Evolutionary conservation across 2,113 vertebrate species (phyloP), one percentile per base, ranked within the genome.

Genomic region (Leptodactylus fuscus): DNA sequence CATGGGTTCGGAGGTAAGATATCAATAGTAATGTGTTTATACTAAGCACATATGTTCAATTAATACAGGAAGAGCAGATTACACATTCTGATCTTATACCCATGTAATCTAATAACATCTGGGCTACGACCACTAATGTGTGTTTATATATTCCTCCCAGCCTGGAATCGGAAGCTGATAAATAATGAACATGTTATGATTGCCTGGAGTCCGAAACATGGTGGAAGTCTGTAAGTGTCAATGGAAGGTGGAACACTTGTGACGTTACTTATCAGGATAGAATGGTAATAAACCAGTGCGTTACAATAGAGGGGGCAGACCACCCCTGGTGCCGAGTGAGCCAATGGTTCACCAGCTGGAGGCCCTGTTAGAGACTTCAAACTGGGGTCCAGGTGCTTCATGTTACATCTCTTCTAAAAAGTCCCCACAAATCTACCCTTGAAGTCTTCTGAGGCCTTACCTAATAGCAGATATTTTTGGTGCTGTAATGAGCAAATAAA

Each of bases 1-100:
- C 51, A 58, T 38, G 22, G 53, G 34, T n/a, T 60, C 38, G 8
- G 51, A 11, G n/a, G 51, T 58, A 60, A 60, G 32, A 32, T 60
- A 60, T 79, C 76, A 27, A 79, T 79, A 53, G 32, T 79, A 79
- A 79, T 41, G 27, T 41, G 76, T 58, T 79, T 79, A 60, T 10
- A 55, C 29, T n/a, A n/a, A 55, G 53, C 75, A 78, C 49, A 55
- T 34, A 41, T 58, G 32, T 34, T 38, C 51, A 79, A 79, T 79
- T 58, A 58, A 79, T 79, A 34, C 53, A 41, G 18, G 32, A 53
- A 79, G 20, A 79, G 24, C 76, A n/a, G 51, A 79, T 79, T 60
- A 79, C 8, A 41, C 76, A 38, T 55, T 5, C 16, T 41, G 51
- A 55, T n/a, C 53, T 60, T 55, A 24, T 53, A 41, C 76, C 32